Conservation (phyloP, 2,797 vertebrate genomes). For the Acanthornis magna region DNA sequence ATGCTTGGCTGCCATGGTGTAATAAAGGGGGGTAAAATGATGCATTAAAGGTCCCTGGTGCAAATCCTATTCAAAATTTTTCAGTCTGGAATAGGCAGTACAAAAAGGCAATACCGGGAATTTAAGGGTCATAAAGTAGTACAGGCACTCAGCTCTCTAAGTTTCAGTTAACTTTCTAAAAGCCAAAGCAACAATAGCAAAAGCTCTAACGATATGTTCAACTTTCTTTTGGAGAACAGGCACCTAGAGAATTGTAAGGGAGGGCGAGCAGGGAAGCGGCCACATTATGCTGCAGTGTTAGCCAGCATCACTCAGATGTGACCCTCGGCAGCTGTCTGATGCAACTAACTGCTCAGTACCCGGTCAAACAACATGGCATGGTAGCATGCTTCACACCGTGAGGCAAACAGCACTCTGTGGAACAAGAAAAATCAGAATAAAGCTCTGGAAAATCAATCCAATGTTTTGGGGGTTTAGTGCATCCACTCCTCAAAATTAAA, state of each 20-base stretch:
- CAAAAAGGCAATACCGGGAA: background rate
- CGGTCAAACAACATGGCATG: background rate
- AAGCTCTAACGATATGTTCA: background rate
- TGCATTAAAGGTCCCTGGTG: background rate
- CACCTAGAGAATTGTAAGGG: background rate
- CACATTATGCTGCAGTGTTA: background rate
- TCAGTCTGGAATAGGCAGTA: background rate
- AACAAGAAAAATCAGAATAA: background rate
- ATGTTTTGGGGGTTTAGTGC: background rate
- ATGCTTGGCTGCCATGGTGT: background rate
- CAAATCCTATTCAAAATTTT: background rate
- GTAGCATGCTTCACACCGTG: background rate
- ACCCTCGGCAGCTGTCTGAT: background rate
- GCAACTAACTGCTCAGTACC: constrained; percentile 34
- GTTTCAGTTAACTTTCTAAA: constrained; percentile 32
- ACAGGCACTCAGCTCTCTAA: background rate
- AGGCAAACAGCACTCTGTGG: background rate
- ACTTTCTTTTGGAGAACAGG: constrained; percentile 10
- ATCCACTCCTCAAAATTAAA: background rate
- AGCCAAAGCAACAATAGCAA: constrained; percentile 23
- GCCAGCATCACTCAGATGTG: constrained; percentile 8
- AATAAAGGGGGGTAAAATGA: background rate
- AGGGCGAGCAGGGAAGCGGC: background rate
- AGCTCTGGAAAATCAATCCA: background rate
- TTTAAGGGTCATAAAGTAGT: background rate